Percentiles rank a stretch among this genome's conserved stretches.
Evolutionary conservation across 2,113 vertebrate genomes (phyloP).

Genomic region (Acrocephalus kingi): DNA sequence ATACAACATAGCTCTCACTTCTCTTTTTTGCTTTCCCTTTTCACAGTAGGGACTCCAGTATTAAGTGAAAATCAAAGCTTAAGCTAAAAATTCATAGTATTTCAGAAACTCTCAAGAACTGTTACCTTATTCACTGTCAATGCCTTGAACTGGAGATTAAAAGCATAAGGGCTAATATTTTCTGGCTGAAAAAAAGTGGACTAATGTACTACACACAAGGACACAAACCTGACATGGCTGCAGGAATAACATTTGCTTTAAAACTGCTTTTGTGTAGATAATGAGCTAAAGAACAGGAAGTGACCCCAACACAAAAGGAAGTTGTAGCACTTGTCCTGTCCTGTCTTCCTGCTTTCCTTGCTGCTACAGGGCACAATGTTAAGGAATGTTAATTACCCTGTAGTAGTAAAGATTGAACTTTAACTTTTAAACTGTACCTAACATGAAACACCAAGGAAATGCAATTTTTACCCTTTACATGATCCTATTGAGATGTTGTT

Average conservation of each 20-base stretch:
- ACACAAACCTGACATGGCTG: not conserved
- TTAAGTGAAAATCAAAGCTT: not conserved
- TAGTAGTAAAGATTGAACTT: not conserved
- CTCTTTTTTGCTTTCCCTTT: not conserved
- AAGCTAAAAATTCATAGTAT: not conserved
- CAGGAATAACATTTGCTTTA: not conserved
- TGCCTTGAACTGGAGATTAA: not conserved
- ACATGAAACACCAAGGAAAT: not conserved
- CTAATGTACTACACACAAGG: not conserved
- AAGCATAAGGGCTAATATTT: not conserved
- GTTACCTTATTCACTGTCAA: not conserved
- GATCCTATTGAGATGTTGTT: not conserved
- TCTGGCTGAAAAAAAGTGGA: not conserved
- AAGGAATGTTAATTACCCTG: not conserved
- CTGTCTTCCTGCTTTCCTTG: not conserved
- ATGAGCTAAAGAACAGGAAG: not conserved
- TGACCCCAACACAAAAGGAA: not conserved
- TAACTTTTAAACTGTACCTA: not conserved
- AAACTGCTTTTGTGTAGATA: not conserved
- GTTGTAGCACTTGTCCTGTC: not conserved
- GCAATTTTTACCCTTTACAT: not conserved
- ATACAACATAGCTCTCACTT: not conserved
- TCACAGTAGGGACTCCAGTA: not conserved
- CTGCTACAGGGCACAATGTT: not conserved
- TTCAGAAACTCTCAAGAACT: not conserved